Conservation (phyloP, 1,140 invertebrate species). For the Drosophila ohnishii region DNA sequence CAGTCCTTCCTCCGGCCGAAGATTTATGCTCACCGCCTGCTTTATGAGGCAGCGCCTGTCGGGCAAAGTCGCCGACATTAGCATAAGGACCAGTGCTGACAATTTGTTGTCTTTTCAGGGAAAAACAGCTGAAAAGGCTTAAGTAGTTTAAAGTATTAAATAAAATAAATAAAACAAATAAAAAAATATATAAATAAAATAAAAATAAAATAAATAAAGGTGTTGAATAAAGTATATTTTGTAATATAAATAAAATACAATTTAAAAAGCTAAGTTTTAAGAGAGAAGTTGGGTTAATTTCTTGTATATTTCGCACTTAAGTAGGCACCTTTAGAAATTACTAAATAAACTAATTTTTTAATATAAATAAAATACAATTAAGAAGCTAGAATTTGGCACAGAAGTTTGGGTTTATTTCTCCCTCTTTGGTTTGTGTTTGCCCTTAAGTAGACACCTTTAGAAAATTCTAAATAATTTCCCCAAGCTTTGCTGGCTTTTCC, state of each 20-base stretch:
- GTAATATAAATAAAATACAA: no score
- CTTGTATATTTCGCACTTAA: no score
- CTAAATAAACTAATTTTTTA: not conserved
- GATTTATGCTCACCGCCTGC: slow-evolving; percentile 60
- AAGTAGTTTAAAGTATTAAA: not conserved
- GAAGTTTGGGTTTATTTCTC: not conserved
- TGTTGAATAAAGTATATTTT: no score
- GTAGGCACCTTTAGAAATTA: no score
- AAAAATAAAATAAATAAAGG: not conserved
- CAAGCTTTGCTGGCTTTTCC: no score
- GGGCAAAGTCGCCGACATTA: slow-evolving; percentile 54
- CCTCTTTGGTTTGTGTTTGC: no score
- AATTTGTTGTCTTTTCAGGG: not conserved
- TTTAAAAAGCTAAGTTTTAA: no score
- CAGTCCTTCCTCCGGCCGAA: slow-evolving; percentile 25
- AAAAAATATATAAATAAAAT: not conserved
- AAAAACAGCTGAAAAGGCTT: not conserved
- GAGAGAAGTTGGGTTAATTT: no score
- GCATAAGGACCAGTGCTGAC: slow-evolving; percentile 46
- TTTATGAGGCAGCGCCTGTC: slow-evolving; percentile 44
- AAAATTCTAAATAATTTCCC: not conserved
- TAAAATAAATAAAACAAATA: not conserved
- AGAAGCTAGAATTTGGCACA: not conserved
- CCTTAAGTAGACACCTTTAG: not conserved
- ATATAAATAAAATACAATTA: not conserved